Evolutionary conservation across 1,140 invertebrate species (phyloP), one percentile per base, ranked within the genome.

Genomic region (Hormaphis cornu): DNA sequence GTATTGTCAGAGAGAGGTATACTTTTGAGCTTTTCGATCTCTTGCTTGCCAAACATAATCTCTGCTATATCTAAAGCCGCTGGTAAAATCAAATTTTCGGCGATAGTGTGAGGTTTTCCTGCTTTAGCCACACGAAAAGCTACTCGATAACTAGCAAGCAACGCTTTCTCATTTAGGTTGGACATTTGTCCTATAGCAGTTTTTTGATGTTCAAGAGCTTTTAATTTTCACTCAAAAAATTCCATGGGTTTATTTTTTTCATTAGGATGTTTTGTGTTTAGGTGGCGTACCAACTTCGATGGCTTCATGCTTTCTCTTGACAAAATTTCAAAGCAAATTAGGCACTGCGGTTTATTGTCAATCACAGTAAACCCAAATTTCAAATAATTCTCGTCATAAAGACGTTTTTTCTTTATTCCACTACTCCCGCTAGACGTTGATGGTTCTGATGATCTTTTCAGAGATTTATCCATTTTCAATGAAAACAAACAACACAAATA

Each of bases 71-170:
- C 71, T 70, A 74, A 71, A 71, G 74, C 72, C 70, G 75, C 74
- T 61, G 75, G 74, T 73, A 78, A 58, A 74, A 78, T 75, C 71
- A 77, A 72, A 63, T 77, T 61, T 70, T 78, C 76, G 70, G 74
- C 77, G 72, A 78, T 77, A 54, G 74, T 78, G 71, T 78, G 74
- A 66, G 74, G 18, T 73, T 73, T 75, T 73, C 72, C 75, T 71
- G 70, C 72, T 74, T 76, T 77, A 52, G 77, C 74, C 16, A 72
- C 53, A 74, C 69, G 70, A 72, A 77, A 61, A 16, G 50, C 50
- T 14, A 50, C 24, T 50, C 16, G 1, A 24, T 50, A 50, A 50
- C 9, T 14, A 50, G 46, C 46, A 50, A 50, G 10, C 16, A 5
- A 10, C 16, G 46, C 6, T 50, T 50, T 50, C 10, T 50, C 46